Base-by-base conservation (phyloP, 2,113 vertebrate species). In the Entelurus aequoreus region DNA sequence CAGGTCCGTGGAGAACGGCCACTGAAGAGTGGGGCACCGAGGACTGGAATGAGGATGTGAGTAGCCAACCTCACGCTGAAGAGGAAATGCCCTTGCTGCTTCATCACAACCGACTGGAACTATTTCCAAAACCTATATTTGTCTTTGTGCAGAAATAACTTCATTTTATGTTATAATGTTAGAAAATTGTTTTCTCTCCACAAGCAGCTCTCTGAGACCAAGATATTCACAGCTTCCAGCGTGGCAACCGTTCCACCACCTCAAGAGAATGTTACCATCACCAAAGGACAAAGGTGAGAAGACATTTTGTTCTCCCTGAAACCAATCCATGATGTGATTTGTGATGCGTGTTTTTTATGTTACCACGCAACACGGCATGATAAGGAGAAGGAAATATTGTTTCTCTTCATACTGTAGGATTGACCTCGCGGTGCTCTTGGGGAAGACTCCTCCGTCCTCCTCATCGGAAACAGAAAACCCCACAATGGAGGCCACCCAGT, bases 41-140 rank as follows among this genome's bases (percentile, higher is more conserved):
- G 88, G 96, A 99, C 86, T 99, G 95, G 95, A 96, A 94, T 88
- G 96, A 98, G 90, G 96, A 99, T 91, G 96, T 99, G 88, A 86
- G 96, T 94, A 16, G 51, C 61, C 58, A 42, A 57, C 38, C 44
- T 16, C 9, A 2, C 19, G 12, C 28, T 5, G 15, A 51, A 8
- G 13, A 48, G 48, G 48, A 49, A 51, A 51, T 28, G 28, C 28
- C 28, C 28, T 28, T 28, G 37, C 5, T 66, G 8, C n/a, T 69
- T 15, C 13, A 57, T 13, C 62, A 57, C 14, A 54, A 40, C 44
- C 28, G 47, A 38, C 37, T 10, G 44, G 4, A 66, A 21, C 53
- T 56, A 46, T 46, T 46, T 46, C 12, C n/a, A 2, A 8, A 15
- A 42, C 59, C n/a, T 21, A 8, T 2, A 12, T 55, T 51, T 66